A percentile compares a stretch with the other conserved stretches of the same genome.
Evolutionary conservation across 1,140 invertebrate species (phyloP).

Genomic region (Semibalanus balanoides): DNA sequence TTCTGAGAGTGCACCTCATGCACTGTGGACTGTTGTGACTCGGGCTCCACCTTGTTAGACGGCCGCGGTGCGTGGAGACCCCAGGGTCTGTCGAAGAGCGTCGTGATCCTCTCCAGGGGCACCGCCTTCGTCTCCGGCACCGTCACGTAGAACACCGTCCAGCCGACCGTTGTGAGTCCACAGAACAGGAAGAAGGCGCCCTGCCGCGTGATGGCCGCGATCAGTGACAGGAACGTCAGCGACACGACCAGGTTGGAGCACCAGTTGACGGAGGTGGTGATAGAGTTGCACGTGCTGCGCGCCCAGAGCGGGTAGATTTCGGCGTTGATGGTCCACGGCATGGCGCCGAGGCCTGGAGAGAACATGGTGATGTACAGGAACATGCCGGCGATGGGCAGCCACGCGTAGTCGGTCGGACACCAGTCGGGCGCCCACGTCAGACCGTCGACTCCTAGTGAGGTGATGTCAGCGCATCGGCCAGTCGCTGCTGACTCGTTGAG

Average conservation of each 20-base stretch:
- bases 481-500: neutral
- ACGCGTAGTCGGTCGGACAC: conserved; percentile 36
- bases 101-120: conserved; percentile 38
- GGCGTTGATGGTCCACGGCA: conserved; percentile 50
- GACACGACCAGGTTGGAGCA: conserved; percentile 42
- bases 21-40: too few relatives aligned
- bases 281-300: conserved; percentile 39
- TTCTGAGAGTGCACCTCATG: too few relatives aligned
- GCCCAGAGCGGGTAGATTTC: conserved; percentile 50
- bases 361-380: conserved; percentile 28
- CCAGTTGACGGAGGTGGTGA: conserved; percentile 45
- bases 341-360: conserved; percentile 39
- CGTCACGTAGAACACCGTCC: conserved; percentile 34
- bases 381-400: conserved; percentile 39
- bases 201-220: conserved; percentile 23
- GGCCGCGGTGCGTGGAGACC: neutral
- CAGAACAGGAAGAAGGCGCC: conserved; percentile 41
- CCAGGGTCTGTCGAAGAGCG: conserved; percentile 28
- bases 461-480: conserved; percentile 13
- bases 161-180: conserved; percentile 34
- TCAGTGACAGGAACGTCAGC: conserved; percentile 40
- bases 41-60: too few relatives aligned
- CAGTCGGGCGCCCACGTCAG: conserved; percentile 27
- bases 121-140: conserved; percentile 42
- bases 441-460: conserved; percentile 20